Evolutionary conservation across 92 coral and sea anemone species (phyloP), one percentile per base, ranked within the genome.

Genomic region (Zoanthus solanderi): DNA sequence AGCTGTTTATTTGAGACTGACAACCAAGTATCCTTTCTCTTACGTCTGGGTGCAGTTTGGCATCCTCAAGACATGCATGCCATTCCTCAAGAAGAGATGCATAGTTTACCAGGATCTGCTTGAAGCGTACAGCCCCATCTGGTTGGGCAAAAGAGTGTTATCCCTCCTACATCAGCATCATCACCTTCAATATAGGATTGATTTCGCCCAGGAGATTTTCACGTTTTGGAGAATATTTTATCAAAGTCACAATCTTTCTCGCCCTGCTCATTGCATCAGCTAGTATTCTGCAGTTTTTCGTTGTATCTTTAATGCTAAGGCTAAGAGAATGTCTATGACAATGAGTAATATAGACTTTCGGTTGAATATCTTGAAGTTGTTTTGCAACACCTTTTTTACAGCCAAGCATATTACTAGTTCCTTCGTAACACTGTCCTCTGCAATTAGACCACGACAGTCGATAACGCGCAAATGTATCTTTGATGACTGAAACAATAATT

Each of bases 331-430:
- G 87, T 72, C 75, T 88, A 77, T 84, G 92, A 42, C 89, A 89
- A 60, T 84, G 89, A 52, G 89, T 84, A 18, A 88, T 84, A 66
- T 76, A 81, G 71, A 89, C 87, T 69, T 89, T 89, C 65, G 89
- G 89, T 50, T 89, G 76, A 75, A 78, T 66, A 52, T 90, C 89
- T 42, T 66, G 60, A 83, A 90, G 85, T 75, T 54, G 65, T 72
- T 57, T 45, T 28, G 76, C 83, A 28, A 69, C 76, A 11, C 89
- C 83, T 37, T 50, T 54, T 54, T 42, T 52, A 53, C 56, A 47
- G 15, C 89, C 89, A 53, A 90, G 85, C 93, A 63, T 87, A 53
- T 91, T 91, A 47, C 91, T 91, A 46, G 92, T 83, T 13, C 91
- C 91, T 72, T 87, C 91, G 71, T 79, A 91, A 85, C 89, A 82